Conservation (phyloP, 2,888 invertebrate species). For the Abrostola tripartita region DNA sequence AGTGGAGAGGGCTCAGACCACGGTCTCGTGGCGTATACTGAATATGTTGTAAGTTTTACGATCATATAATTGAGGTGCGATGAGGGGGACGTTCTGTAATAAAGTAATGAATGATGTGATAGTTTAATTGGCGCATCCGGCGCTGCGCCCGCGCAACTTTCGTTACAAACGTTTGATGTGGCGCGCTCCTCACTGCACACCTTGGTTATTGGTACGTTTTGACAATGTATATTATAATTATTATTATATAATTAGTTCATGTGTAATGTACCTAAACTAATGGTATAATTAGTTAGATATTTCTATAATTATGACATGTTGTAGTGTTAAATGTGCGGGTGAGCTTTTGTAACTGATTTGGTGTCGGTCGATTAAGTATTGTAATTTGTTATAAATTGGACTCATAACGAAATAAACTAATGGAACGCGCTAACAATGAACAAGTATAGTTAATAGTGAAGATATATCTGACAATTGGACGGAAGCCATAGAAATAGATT, state of each 20-base stretch:
- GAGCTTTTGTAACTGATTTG: conserved; percentile 28
- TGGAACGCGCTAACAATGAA: conserved; percentile 7
- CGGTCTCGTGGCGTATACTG: conserved; percentile 29
- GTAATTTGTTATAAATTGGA: conserved; percentile 5
- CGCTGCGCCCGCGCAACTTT: conserved; percentile 62
- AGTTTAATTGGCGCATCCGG: conserved; percentile 81
- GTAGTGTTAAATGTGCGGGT: conserved; percentile 30
- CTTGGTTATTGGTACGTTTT: conserved; percentile 65
- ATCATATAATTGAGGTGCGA: conserved; percentile 60
- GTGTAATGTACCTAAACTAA: conserved; percentile 66
- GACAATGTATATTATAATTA: conserved; percentile 54
- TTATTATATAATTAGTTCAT: conserved; percentile 42
- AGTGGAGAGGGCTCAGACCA: conserved; percentile 15
- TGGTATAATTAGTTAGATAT: conserved; percentile 46
- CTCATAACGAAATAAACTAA: conserved; percentile 2
- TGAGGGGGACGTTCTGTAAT: conserved; percentile 70
- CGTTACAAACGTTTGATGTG: conserved; percentile 73
- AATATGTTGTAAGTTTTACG: conserved; percentile 51
- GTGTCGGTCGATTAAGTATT: conserved; percentile 31
- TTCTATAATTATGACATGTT: conserved; percentile 36
- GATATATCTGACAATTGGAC: conserved; percentile 30
- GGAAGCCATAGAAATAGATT: conserved; percentile 32
- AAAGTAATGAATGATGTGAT: conserved; percentile 83
- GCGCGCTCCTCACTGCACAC: conserved; percentile 70
- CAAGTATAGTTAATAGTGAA: conserved; percentile 3